These are phyloP conservation scores for Chionis minor DNA, from an alignment of 2,113 vertebrate genomes.

Conservation along the genomic window DNA sequence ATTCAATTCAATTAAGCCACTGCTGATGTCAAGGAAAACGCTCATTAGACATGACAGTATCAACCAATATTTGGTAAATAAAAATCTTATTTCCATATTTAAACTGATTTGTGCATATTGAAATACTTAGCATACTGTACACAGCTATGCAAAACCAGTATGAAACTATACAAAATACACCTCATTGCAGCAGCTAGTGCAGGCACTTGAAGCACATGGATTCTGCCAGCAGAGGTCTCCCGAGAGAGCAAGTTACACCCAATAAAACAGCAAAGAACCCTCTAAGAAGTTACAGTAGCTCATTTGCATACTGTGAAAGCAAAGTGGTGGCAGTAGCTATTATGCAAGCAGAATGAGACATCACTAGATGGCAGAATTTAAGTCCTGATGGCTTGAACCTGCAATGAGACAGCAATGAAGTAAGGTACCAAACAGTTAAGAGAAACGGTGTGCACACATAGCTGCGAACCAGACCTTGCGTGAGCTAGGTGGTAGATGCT, in stretches of 20 bases:
- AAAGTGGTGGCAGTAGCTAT: neutral
- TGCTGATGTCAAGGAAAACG: neutral
- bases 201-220: neutral
- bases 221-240: conserved; percentile 5
- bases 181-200: neutral
- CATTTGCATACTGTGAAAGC: neutral
- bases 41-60: neutral
- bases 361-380: neutral
- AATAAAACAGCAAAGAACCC: neutral
- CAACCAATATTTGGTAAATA: neutral
- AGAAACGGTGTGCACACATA: neutral
- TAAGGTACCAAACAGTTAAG: neutral
- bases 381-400: neutral
- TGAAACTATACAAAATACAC: neutral
- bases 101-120: neutral
- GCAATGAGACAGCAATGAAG: neutral
- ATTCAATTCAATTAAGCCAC: neutral
- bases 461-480: neutral
- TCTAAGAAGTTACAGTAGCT: rapidly evolving
- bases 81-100: neutral
- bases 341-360: neutral
- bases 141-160: neutral
- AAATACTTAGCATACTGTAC: neutral
- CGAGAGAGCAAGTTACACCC: neutral
- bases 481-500: neutral